Evolutionary conservation across 2,797 vertebrate species (phyloP).

Genomic region (Buceros bicornis): DNA sequence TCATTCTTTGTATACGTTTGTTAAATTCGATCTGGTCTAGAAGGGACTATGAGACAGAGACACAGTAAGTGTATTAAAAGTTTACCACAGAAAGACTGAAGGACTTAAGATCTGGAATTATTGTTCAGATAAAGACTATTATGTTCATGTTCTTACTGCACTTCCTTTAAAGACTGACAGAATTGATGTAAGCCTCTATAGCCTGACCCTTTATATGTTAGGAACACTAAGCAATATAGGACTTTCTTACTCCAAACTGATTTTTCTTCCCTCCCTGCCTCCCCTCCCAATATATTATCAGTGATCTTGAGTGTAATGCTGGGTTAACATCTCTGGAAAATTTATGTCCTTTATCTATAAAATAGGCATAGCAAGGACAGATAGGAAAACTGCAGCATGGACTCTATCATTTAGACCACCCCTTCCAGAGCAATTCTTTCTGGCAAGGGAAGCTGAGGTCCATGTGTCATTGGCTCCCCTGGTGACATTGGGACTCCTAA

Average conservation of each 20-base stretch:
- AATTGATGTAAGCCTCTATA: constrained; percentile 11
- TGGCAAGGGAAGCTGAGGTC: neutral
- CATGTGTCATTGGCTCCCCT: neutral
- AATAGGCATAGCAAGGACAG: neutral
- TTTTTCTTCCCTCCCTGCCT: accelerated
- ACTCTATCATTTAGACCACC: neutral
- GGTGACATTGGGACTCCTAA: neutral
- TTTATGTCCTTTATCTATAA: neutral
- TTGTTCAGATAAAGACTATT: constrained; percentile 39
- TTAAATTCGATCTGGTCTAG: constrained; percentile 70
- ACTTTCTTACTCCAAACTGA: constrained; percentile 10
- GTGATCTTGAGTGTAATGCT: neutral
- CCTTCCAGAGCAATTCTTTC: neutral
- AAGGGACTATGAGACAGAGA: constrained; percentile 41
- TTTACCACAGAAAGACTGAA: constrained; percentile 36
- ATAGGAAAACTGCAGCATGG: neutral
- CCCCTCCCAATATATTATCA: neutral
- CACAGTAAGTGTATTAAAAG: constrained; percentile 51
- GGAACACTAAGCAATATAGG: constrained; percentile 9
- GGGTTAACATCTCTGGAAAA: constrained; percentile 5
- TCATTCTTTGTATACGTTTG: constrained; percentile 67
- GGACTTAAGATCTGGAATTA: constrained; percentile 35
- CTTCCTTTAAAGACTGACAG: constrained; percentile 18
- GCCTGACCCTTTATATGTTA: neutral
- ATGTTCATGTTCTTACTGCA: constrained; percentile 26